Percentiles rank a stretch among this genome's conserved stretches.
These are phyloP conservation scores for Dioctria rufipes DNA, from an alignment of 2,888 invertebrate species.

Conservation along the genomic window DNA sequence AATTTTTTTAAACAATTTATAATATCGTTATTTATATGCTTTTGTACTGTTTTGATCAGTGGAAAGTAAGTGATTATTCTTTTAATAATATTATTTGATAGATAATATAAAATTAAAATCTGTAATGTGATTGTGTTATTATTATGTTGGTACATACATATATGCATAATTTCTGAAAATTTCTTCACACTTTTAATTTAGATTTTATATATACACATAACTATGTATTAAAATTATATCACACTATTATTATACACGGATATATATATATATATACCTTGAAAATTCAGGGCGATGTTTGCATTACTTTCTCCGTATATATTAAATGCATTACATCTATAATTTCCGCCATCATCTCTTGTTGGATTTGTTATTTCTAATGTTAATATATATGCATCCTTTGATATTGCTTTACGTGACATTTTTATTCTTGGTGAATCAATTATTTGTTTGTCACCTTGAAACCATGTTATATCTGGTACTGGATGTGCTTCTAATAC, in stretches of 20 bases:
- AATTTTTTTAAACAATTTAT: too few relatives aligned
- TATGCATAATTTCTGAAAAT: neutral
- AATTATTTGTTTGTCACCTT: conserved; percentile 86
- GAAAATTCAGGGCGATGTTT: conserved; percentile 99
- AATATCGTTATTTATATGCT: neutral
- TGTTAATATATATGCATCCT: conserved; percentile 92
- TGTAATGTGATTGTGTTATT: neutral
- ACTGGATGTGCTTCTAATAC: conserved; percentile 95
- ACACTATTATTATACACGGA: neutral
- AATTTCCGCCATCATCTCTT: conserved; percentile 97
- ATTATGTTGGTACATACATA: neutral
- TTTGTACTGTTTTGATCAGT: neutral
- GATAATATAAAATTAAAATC: neutral
- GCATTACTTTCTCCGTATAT: conserved; percentile 99
- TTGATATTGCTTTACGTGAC: conserved; percentile 89
- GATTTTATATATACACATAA: neutral
- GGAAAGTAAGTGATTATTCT: neutral
- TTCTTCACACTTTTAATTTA: conserved; percentile 5
- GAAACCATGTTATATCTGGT: conserved; percentile 96
- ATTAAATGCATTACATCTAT: conserved; percentile 99
- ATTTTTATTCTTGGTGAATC: conserved; percentile 90
- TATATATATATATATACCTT: conserved; percentile 77
- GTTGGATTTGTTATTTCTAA: conserved; percentile 96
- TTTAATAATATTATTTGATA: neutral
- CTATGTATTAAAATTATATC: neutral